phyloP scores from a whole-genome alignment of 1,140 invertebrate genomes.

The Drosophila fuyamai region DNA sequence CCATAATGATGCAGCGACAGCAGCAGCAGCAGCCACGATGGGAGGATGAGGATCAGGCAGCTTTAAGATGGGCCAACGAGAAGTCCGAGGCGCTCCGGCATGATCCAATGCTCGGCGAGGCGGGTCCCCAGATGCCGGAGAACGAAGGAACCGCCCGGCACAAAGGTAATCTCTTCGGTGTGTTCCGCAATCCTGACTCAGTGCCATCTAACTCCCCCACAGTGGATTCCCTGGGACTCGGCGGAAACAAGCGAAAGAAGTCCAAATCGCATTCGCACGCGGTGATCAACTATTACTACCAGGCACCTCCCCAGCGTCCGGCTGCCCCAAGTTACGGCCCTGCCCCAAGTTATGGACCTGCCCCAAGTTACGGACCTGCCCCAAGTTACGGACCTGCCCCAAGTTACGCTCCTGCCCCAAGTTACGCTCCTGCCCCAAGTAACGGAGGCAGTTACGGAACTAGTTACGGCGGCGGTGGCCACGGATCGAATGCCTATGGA shows the following conservation, averaged over 20 bases:
- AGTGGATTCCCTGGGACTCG: constrained; percentile 53
- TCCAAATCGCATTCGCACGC: constrained; percentile 40
- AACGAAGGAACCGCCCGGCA: constrained; percentile 49
- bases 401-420: too few relatives aligned
- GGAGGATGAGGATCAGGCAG: constrained; percentile 25
- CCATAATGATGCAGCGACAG: too few relatives aligned
- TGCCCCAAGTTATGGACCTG: too few relatives aligned
- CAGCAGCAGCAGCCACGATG: constrained; percentile 1
- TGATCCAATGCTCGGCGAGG: constrained; percentile 45
- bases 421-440: too few relatives aligned
- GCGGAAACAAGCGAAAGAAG: constrained; percentile 60
- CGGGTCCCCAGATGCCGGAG: constrained; percentile 65
- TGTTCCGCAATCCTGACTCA: constrained; percentile 54
- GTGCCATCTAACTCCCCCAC: constrained; percentile 24
- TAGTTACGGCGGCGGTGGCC: constrained; percentile 50
- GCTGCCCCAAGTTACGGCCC: neutral
- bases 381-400: too few relatives aligned
- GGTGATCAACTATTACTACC: constrained; percentile 65
- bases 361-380: too few relatives aligned
- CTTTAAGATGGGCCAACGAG: constrained; percentile 11
- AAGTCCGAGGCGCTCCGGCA: constrained; percentile 11
- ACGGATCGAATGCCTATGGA: constrained; percentile 50
- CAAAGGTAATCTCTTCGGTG: constrained; percentile 82
- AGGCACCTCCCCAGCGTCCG: constrained; percentile 9
- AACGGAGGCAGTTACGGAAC: constrained; percentile 14